Evolutionary conservation across 1,140 invertebrate species (phyloP).

Genomic region (Camponotus vicinus): DNA sequence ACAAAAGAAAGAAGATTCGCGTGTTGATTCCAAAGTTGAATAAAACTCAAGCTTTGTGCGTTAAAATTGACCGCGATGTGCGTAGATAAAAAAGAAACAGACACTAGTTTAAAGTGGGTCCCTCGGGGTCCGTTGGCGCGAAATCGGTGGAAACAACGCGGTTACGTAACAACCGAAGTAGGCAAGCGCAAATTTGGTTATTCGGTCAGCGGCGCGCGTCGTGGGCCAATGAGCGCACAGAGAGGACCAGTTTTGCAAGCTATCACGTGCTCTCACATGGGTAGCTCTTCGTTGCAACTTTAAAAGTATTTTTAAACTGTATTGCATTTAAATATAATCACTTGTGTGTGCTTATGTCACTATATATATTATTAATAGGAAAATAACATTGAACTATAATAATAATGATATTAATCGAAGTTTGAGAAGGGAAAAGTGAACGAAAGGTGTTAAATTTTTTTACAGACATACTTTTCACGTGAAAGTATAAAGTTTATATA

Average conservation of each 20-base stretch:
- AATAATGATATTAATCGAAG: neutral
- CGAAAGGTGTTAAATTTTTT: neutral
- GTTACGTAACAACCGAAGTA: conserved; percentile 82
- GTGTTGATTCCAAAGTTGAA: neutral
- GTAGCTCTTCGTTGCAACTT: conserved; percentile 9
- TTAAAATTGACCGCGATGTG: neutral
- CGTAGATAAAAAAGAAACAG: conserved; percentile 7
- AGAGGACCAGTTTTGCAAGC: conserved; percentile 52
- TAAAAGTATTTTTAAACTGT: conserved; percentile 17
- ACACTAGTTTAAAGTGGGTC: conserved; percentile 41
- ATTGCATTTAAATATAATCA: neutral
- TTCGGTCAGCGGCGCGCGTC: conserved; percentile 82
- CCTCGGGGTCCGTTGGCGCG: neutral
- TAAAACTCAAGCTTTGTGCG: neutral
- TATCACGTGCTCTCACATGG: conserved; percentile 26
- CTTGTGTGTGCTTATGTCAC: neutral
- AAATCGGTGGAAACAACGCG: conserved; percentile 22
- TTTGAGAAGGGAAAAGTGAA: conserved; percentile 23
- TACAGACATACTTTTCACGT: neutral
- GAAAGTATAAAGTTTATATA: conserved; percentile 1
- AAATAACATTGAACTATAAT: neutral
- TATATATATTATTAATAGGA: neutral
- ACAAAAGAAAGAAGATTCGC: neutral
- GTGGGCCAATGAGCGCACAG: conserved; percentile 71
- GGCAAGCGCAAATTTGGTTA: conserved; percentile 84